Evolutionary conservation across 1,140 invertebrate genomes (phyloP).

Genomic region (Conus betulinus): DNA sequence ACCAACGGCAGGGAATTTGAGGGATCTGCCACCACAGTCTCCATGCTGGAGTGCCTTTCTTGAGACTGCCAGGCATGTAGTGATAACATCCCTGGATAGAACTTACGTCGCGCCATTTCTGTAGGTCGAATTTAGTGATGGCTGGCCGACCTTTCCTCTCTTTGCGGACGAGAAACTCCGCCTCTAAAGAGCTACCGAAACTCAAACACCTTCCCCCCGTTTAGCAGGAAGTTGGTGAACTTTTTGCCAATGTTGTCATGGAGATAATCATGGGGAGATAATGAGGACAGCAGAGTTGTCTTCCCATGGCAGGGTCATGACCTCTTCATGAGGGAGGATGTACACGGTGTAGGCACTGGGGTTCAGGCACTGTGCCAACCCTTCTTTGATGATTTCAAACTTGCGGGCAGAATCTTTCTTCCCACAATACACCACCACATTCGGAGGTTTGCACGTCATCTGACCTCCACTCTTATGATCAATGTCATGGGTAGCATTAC

Average conservation of each 20-base stretch:
- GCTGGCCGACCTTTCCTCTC: slow-evolving; percentile 37
- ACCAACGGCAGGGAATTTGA: slow-evolving; percentile 90
- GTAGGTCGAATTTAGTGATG: slow-evolving; percentile 80
- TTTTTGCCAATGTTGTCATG: slow-evolving; percentile 13
- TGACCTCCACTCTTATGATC: background rate
- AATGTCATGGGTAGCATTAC: background rate
- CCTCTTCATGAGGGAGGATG: slow-evolving; percentile 81
- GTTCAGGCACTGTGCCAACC: slow-evolving; percentile 83
- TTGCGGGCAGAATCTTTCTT: slow-evolving; percentile 82
- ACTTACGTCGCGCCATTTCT: slow-evolving; percentile 87
- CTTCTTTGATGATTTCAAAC: slow-evolving; percentile 83
- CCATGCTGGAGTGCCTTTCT: slow-evolving; percentile 83
- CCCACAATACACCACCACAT: slow-evolving; percentile 87
- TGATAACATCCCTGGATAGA: slow-evolving; percentile 92
- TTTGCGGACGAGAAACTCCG: slow-evolving; percentile 85
- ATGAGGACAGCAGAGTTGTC: slow-evolving; percentile 81
- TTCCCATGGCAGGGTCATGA: slow-evolving; percentile 82
- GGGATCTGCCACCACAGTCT: slow-evolving; percentile 84
- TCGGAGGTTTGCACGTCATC: slow-evolving; percentile 81
- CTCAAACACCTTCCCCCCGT: slow-evolving; percentile 80
- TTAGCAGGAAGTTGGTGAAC: slow-evolving; percentile 19
- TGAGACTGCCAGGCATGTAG: slow-evolving; percentile 82
- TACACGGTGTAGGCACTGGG: slow-evolving; percentile 87
- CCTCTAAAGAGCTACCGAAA: slow-evolving; percentile 84
- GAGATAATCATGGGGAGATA: slow-evolving; percentile 14